These are phyloP conservation scores for Chiloscyllium plagiosum DNA, from an alignment of 2,113 vertebrate genomes.

Conservation along the genomic window DNA sequence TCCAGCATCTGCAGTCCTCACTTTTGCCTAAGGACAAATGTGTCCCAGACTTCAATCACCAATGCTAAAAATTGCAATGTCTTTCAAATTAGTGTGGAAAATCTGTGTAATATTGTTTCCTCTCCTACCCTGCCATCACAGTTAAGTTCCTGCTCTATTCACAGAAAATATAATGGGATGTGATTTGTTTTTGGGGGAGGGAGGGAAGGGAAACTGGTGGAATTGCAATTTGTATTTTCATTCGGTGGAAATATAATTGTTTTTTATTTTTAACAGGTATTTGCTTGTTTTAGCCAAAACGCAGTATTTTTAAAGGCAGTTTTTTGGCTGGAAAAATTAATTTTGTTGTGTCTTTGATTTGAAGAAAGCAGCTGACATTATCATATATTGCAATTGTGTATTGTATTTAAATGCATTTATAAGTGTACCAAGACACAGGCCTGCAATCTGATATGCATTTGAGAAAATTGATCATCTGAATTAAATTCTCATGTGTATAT, in stretches of 20 bases:
- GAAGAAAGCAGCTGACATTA: neutral
- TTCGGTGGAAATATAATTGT: neutral
- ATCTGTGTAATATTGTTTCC: neutral
- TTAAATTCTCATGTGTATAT: neutral
- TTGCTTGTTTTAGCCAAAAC: neutral
- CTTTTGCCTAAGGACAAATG: neutral
- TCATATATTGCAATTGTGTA: neutral
- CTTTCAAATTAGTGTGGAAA: neutral
- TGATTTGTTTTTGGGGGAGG: too few species aligned
- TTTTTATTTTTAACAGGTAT: neutral
- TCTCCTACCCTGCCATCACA: neutral
- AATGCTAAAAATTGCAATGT: neutral
- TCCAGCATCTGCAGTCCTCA: too few species aligned
- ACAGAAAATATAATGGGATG: neutral
- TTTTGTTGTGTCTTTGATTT: constrained; percentile 17
- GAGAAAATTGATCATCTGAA: neutral
- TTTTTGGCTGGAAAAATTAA: neutral
- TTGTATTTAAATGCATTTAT: neutral
- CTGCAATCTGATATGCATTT: neutral
- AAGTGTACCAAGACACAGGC: neutral
- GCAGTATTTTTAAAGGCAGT: neutral
- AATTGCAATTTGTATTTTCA: constrained; percentile 30
- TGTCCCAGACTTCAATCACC: neutral
- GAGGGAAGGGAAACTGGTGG: neutral
- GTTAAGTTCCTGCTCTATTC: neutral